Conservation (phyloP, 2,113 vertebrate genomes). For the Dasyornis broadbenti region DNA sequence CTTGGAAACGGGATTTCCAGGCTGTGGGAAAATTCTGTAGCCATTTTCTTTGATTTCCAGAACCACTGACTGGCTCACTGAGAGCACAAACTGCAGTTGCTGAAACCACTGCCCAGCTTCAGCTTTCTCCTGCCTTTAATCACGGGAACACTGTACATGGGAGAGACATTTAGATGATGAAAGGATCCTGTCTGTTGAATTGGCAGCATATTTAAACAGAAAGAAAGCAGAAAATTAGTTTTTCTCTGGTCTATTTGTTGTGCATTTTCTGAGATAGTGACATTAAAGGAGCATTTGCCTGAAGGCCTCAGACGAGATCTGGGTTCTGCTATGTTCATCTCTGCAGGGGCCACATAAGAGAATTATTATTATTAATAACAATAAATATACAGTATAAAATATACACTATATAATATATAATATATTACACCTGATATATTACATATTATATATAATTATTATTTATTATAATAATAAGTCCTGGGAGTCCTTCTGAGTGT, state of each 20-base stretch:
- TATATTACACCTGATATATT: too few species aligned
- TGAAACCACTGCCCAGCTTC: background rate
- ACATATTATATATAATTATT: too few species aligned
- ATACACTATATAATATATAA: too few species aligned
- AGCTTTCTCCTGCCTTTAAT: background rate
- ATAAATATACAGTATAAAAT: too few species aligned
- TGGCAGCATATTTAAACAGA: constrained; percentile 27
- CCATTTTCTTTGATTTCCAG: background rate
- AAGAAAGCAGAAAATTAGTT: constrained; percentile 39
- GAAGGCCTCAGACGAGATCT: background rate
- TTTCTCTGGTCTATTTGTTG: constrained; percentile 22
- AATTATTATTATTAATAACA: background rate
- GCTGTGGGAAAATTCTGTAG: background rate
- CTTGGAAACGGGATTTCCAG: background rate
- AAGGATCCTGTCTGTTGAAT: background rate
- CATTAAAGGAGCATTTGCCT: background rate
- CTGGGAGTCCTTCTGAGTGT: background rate
- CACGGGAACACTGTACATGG: accelerated
- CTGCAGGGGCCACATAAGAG: background rate
- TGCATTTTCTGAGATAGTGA: background rate
- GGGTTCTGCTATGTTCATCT: background rate
- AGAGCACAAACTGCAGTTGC: background rate
- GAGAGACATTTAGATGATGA: background rate
- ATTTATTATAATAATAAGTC: too few species aligned
- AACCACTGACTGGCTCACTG: background rate